phyloP scores from a whole-genome alignment of 2,888 invertebrate genomes.

The Sturmia bella region DNA sequence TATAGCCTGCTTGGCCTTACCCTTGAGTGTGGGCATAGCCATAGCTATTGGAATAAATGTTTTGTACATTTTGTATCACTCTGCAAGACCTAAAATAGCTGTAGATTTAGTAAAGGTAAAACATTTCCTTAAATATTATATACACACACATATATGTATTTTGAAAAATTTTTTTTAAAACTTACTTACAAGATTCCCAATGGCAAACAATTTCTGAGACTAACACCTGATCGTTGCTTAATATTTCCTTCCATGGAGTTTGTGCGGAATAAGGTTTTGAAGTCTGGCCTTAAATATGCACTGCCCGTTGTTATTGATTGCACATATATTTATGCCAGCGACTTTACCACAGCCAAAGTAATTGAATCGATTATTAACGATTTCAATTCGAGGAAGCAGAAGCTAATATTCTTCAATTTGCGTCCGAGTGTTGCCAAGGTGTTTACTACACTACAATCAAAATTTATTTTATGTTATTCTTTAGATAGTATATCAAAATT shows the following conservation, averaged over 20 bases:
- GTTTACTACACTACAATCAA: constrained; percentile 85
- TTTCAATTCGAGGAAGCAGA: constrained; percentile 88
- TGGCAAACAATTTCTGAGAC: constrained; percentile 89
- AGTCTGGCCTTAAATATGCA: constrained; percentile 85
- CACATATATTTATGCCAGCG: constrained; percentile 93
- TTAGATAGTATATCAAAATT: constrained; percentile 61
- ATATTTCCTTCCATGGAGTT: constrained; percentile 96
- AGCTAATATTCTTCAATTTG: constrained; percentile 91
- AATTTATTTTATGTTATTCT: constrained; percentile 76
- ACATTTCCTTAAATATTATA: neutral
- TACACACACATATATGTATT: neutral
- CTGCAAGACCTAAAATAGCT: constrained; percentile 91
- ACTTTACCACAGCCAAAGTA: constrained; percentile 92
- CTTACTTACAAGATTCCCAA: constrained; percentile 83
- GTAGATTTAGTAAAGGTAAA: constrained; percentile 89
- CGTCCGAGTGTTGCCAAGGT: constrained; percentile 91
- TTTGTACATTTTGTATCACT: constrained; percentile 92
- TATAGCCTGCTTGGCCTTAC: constrained; percentile 90
- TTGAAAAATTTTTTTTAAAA: neutral
- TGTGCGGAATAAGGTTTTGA: constrained; percentile 91
- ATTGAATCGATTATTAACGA: constrained; percentile 89
- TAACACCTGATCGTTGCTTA: constrained; percentile 93
- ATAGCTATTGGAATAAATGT: constrained; percentile 91
- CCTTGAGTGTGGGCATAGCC: constrained; percentile 93
- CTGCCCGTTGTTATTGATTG: constrained; percentile 93